Conservation (phyloP, 2,797 vertebrate species). For the Threskiornis aethiopicus region DNA sequence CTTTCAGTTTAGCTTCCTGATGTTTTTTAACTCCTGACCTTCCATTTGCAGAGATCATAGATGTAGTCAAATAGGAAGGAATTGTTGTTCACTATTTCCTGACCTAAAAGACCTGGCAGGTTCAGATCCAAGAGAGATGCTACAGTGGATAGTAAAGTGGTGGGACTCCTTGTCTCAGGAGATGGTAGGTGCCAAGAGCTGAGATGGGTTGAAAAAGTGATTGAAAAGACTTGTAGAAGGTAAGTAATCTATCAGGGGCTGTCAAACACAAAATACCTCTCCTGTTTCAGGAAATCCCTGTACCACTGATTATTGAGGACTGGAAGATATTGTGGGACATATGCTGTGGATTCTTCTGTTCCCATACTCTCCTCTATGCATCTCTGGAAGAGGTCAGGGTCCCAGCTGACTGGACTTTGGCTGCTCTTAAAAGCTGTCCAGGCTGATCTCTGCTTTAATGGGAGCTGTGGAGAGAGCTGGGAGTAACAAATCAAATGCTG, state of each 20-base stretch:
- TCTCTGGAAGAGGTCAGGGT: background rate
- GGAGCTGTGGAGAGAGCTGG: background rate
- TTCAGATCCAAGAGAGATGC: background rate
- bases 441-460: background rate
- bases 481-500: background rate
- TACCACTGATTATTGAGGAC: background rate
- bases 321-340: background rate
- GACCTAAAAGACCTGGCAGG: background rate
- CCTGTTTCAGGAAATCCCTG: background rate
- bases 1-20: background rate
- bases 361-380: background rate
- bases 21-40: background rate
- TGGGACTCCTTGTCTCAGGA: background rate
- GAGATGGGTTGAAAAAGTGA: background rate
- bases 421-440: background rate
- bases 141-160: background rate
- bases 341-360: background rate
- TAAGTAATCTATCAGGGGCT: background rate
- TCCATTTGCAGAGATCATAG: background rate
- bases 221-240: background rate
- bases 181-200: background rate
- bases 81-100: background rate
- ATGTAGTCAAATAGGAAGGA: background rate
- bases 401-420: background rate
- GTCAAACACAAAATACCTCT: background rate